Evolutionary conservation across 2,797 vertebrate genomes (phyloP).

Genomic region (Atherinosoma microstoma): DNA sequence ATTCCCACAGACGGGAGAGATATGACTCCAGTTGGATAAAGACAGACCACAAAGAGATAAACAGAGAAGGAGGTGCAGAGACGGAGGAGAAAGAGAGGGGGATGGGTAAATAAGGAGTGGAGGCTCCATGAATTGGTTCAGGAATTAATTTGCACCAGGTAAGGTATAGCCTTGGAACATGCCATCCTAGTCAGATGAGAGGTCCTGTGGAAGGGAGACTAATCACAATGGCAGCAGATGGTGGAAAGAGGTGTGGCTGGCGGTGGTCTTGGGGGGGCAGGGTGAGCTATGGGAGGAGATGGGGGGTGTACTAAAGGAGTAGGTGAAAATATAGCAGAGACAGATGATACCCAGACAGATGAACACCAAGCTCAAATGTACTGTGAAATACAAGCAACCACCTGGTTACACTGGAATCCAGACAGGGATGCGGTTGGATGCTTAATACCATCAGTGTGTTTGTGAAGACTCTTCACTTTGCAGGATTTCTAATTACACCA

Average conservation of each 20-base stretch:
- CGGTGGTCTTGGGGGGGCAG: slow-evolving; percentile 36
- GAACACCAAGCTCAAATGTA: slow-evolving; percentile 84
- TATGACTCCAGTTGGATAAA: slow-evolving; percentile 70
- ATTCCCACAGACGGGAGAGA: slow-evolving; percentile 72
- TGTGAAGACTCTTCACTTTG: slow-evolving; percentile 72
- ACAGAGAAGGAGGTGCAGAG: slow-evolving; percentile 41
- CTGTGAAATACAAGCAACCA: slow-evolving; percentile 83
- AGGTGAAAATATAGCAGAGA: slow-evolving; percentile 67
- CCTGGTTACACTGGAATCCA: slow-evolving; percentile 63
- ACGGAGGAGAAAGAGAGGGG: slow-evolving; percentile 43
- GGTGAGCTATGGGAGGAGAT: slow-evolving; percentile 75
- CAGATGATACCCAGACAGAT: slow-evolving; percentile 70
- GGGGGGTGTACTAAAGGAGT: slow-evolving; percentile 39
- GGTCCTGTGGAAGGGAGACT: slow-evolving; percentile 87
- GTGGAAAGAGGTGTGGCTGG: slow-evolving; percentile 73
- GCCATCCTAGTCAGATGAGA: slow-evolving; percentile 83
- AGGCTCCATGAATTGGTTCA: slow-evolving; percentile 76
- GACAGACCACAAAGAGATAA: slow-evolving; percentile 58
- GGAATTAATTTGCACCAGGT: slow-evolving; percentile 81
- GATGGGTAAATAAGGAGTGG: slow-evolving; percentile 27
- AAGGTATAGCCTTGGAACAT: slow-evolving; percentile 96
- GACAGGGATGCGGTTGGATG: slow-evolving; percentile 65
- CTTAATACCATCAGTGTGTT: slow-evolving; percentile 67
- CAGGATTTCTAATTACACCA: slow-evolving; percentile 75
- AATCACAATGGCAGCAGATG: slow-evolving; percentile 97